Evolutionary conservation across 2,888 invertebrate genomes (phyloP).

Genomic region (Chironomus tentans): DNA sequence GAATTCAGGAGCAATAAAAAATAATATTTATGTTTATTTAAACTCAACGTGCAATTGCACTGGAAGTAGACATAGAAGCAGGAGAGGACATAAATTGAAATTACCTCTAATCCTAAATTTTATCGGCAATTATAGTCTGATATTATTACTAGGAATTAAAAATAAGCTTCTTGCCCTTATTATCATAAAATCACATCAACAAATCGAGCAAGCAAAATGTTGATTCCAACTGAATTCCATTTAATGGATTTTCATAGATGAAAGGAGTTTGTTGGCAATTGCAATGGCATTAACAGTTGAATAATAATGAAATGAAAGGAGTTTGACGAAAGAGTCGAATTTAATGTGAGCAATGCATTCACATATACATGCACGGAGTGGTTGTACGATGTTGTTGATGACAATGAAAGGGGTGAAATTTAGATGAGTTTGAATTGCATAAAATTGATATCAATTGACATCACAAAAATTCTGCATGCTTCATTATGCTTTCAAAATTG

Average conservation of each 20-base stretch:
- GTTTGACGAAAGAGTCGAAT: background rate
- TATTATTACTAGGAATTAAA: slow-evolving; percentile 22
- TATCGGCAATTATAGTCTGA: slow-evolving; percentile 22
- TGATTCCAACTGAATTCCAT: background rate
- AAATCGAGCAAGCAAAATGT: slow-evolving; percentile 7
- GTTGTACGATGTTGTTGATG: too few species aligned
- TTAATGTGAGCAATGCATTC: background rate
- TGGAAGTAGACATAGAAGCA: too few species aligned
- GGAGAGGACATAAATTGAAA: slow-evolving; percentile 1
- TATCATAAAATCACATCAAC: slow-evolving; percentile 13
- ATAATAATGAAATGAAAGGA: background rate
- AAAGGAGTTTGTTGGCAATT: too few species aligned
- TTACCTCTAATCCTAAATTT: slow-evolving; percentile 18
- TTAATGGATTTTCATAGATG: background rate
- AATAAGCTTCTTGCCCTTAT: background rate
- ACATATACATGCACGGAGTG: background rate
- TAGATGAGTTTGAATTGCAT: slow-evolving; percentile 20
- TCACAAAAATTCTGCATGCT: slow-evolving; percentile 16
- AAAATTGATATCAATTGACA: slow-evolving; percentile 24
- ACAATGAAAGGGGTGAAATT: slow-evolving; percentile 8
- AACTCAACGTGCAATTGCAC: background rate
- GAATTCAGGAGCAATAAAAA: background rate
- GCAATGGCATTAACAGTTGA: background rate
- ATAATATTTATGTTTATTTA: background rate
- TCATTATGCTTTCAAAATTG: background rate